A percentile compares a stretch with the other conserved stretches of the same genome.
Evolutionary conservation across 64 coral and sea anemone genomes (phyloP).

Genomic region (Porites australiensis): DNA sequence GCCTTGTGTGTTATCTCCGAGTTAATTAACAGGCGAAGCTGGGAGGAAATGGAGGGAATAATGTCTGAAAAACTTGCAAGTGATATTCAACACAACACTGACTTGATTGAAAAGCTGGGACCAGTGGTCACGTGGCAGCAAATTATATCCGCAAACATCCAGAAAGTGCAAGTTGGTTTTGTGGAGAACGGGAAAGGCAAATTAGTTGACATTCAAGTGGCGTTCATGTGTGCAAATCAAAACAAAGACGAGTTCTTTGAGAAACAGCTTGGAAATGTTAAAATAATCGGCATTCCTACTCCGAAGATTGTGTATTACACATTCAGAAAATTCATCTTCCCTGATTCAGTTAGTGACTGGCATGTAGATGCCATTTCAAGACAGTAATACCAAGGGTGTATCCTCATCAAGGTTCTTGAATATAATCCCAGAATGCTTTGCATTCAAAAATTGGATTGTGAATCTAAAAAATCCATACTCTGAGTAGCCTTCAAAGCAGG

Average conservation of each 20-base stretch:
- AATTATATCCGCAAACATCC: conserved; percentile 77
- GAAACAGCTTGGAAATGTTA: conserved; percentile 78
- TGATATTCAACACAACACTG: conserved; percentile 37
- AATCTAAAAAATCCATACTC: too few species aligned
- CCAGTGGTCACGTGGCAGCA: conserved; percentile 49
- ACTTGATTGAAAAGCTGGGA: conserved; percentile 4
- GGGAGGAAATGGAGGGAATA: conserved; percentile 64
- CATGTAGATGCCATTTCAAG: conserved; percentile 63
- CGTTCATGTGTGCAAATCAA: conserved; percentile 59
- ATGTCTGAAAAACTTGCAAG: conserved; percentile 47
- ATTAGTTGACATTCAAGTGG: conserved; percentile 73
- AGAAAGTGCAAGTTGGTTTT: conserved; percentile 63
- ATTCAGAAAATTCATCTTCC: conserved; percentile 67
- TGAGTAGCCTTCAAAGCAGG: too few species aligned
- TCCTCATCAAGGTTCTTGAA: too few species aligned
- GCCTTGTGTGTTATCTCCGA: conserved; percentile 71
- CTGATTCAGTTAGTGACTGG: conserved; percentile 70
- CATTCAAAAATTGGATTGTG: too few species aligned
- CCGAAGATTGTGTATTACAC: conserved; percentile 73
- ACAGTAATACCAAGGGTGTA: background rate
- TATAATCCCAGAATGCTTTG: too few species aligned
- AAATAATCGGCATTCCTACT: conserved; percentile 56
- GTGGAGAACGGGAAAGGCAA: conserved; percentile 50
- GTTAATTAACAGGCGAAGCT: conserved; percentile 42
- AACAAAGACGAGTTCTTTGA: conserved; percentile 29